Conservation (phyloP, 2,797 vertebrate genomes). For the Hydrophis major region DNA sequence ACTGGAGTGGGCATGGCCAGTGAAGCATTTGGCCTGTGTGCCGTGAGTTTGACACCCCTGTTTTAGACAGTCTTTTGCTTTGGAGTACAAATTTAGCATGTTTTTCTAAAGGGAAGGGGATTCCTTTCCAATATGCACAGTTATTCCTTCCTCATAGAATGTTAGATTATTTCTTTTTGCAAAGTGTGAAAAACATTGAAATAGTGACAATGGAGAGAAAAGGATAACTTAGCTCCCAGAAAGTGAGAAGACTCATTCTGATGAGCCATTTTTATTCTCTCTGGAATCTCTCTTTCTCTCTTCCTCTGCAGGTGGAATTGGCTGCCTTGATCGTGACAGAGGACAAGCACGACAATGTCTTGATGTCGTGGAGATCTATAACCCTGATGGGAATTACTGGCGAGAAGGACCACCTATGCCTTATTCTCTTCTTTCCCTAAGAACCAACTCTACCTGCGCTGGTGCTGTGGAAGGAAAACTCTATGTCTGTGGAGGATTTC, state of each 20-base stretch:
- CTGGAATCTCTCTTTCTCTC: constrained; percentile 6
- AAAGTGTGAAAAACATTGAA: not conserved
- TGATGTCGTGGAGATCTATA: constrained; percentile 92
- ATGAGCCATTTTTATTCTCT: not conserved
- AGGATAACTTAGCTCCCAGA: not conserved
- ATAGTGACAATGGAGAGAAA: constrained; percentile 15
- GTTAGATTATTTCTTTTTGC: not conserved
- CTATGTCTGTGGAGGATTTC: constrained; percentile 95
- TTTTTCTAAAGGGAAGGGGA: not conserved
- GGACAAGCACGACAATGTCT: constrained; percentile 94
- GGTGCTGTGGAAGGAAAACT: constrained; percentile 89
- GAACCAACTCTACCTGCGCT: constrained; percentile 83
- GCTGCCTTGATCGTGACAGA: constrained; percentile 85
- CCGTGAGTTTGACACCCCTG: too few relatives aligned
- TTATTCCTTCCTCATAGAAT: not conserved
- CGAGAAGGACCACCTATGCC: constrained; percentile 88
- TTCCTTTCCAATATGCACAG: not conserved
- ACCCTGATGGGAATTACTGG: constrained; percentile 90
- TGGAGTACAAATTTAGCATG: not conserved
- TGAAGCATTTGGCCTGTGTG: too few relatives aligned
- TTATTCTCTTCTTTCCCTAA: constrained; percentile 86
- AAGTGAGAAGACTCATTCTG: not conserved
- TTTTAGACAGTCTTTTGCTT: not conserved
- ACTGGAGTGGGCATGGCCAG: too few relatives aligned
- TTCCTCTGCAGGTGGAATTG: constrained; percentile 86